Percentiles rank a stretch among this genome's conserved stretches.
Conservation (phyloP, 2,113 vertebrate genomes). For the Callaeas wilsoni region DNA sequence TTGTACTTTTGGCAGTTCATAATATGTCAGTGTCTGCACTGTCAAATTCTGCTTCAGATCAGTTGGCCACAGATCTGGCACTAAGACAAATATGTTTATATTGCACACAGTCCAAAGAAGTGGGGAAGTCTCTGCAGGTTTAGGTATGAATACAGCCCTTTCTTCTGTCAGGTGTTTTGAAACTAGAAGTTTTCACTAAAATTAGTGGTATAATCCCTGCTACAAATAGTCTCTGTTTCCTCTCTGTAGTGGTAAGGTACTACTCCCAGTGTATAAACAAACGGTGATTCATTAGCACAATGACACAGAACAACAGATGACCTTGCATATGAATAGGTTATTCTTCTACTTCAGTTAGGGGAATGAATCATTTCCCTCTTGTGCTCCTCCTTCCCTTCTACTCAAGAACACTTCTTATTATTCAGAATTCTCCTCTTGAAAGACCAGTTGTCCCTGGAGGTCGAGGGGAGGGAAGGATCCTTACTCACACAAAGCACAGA, state of each 20-base stretch:
- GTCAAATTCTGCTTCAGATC: slow-evolving; percentile 17
- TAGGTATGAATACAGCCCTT: slow-evolving; percentile 49
- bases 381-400: slow-evolving; percentile 3
- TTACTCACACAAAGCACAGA: not conserved
- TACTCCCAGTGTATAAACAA: slow-evolving; percentile 54
- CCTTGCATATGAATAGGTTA: slow-evolving; percentile 57
- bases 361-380: slow-evolving; percentile 55
- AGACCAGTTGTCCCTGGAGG: not conserved
- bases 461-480: not conserved
- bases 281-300: slow-evolving; percentile 62
- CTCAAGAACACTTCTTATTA: not conserved
- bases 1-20: slow-evolving; percentile 18
- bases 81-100: not conserved
- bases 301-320: slow-evolving; percentile 56
- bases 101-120: not conserved
- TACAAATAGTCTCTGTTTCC: slow-evolving; percentile 56
- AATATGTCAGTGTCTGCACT: not conserved
- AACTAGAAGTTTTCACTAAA: slow-evolving; percentile 44
- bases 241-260: slow-evolving; percentile 29
- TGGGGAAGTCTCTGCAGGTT: not conserved
- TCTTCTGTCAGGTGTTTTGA: slow-evolving; percentile 36
- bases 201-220: slow-evolving; percentile 3
- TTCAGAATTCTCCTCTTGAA: not conserved
- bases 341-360: slow-evolving; percentile 24
- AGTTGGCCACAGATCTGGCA: not conserved